Evolutionary conservation across 2,797 vertebrate species (phyloP).

Genomic region (Neosilurus mollespiculum): DNA sequence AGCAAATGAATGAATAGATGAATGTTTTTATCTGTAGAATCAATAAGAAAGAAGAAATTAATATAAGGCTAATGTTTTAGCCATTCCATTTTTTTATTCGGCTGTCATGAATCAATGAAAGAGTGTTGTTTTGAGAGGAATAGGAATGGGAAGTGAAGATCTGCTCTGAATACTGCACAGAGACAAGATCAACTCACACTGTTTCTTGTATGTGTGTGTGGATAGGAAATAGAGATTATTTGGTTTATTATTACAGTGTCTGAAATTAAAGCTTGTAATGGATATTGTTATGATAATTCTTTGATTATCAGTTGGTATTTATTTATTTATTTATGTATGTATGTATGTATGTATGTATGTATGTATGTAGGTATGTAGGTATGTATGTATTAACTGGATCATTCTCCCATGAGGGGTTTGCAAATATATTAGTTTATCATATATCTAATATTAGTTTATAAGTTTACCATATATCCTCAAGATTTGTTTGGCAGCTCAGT

Average conservation of each 20-base stretch:
- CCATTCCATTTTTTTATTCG: conserved; percentile 1
- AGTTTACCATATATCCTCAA: neutral
- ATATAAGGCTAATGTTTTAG: neutral
- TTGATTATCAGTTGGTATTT: neutral
- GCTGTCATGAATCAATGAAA: conserved; percentile 20
- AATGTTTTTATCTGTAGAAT: no score
- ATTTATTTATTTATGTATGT: no score
- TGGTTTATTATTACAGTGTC: neutral
- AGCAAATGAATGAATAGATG: no score
- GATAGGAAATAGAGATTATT: neutral
- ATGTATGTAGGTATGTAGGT: no score
- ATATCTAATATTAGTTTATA: no score
- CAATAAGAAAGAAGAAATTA: neutral
- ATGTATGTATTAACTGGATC: neutral
- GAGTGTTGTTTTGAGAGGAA: neutral
- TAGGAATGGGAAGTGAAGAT: conserved; percentile 3
- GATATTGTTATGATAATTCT: conserved; percentile 6
- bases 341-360: no score
- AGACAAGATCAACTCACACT: conserved; percentile 6
- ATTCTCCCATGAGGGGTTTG: neutral
- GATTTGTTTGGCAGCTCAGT: neutral
- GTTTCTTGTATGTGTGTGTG: neutral
- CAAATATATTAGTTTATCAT: neutral
- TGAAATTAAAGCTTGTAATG: conserved; percentile 16
- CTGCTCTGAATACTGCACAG: neutral